Evolutionary conservation across 2,888 invertebrate species (phyloP), one percentile per base, ranked within the genome.

Genomic region (Phlogophora meticulosa): DNA sequence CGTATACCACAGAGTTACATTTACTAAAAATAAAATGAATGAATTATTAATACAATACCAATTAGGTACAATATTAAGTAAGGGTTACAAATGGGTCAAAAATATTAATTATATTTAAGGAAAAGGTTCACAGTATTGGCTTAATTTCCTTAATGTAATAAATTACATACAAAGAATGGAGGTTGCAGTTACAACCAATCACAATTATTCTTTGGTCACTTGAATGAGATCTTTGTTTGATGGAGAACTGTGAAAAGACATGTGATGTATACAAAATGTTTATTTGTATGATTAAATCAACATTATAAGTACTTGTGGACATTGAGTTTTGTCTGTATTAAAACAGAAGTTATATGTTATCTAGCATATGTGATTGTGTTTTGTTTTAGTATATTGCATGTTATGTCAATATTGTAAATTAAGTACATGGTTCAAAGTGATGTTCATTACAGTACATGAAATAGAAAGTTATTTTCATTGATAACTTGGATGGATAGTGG

Each of bases 221-320:
- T 65, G 24, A 73, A 60, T 60, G 28, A 40, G 34, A 13, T 40
- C 42, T 65, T 13, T 57, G 49, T 78, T 10, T 15, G 7, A 38
- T 1, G 0, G 11, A 55, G 48, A 70, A 51, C 43, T 15, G 3
- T 42, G 61, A 51, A 49, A 55, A 15, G 13, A 32, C 46, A 59
- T 36, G 40, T 55, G 40, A 36, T 55, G 28, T 15, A 17, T n/a
- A 65, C 17, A 51, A 22, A 45, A 46, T 22, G 5, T 61, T n/a
- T 45, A 17, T 36, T 36, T 20, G 1, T 46, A 22, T 11, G 2
- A 34, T 34, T 5, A 28, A 28, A 10, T 53, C 40, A 34, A 40
- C 17, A 24, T 55, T 20, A 55, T 32, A 49, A 53, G 7, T 24
- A 24, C n/a, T 34, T 34, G 32, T 2, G 10, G 64, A 46, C 32